Base-by-base conservation (phyloP, 2,113 vertebrate genomes). In the Corydoras maculifer region DNA sequence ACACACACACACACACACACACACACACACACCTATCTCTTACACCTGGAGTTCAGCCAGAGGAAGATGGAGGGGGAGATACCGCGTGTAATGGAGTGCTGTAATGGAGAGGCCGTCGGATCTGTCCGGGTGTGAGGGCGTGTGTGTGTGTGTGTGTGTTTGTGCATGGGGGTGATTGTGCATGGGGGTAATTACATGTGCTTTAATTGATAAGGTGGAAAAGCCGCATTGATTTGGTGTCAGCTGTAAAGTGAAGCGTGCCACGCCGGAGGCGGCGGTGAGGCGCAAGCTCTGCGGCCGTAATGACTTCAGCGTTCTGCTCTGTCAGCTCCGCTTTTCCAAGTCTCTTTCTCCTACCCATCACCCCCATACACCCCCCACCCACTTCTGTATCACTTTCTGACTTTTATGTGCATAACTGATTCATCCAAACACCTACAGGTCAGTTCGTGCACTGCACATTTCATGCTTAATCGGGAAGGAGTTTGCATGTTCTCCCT, bases 201-300 rank as follows among this genome's bases (percentile, higher is more conserved):
- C 69, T 84, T 89, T 89, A 91, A 89, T 88, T 89, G 89, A 90
- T 90, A 89, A 91, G 74, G 86, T 80, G 83, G 87, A 87, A 88
- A 89, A 88, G 80, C 84, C 25, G 82, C 84, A 89, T 89, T 88
- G 89, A 91, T 91, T 86, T 84, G 85, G 79, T 86, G 86, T 89
- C 85, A 82, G 81, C 64, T 58, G 73, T 62, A 76, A 65, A 75
- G 80, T 78, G 81, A 75, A 61, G 69, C 5, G 68, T 25, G 12
- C 29, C 48, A 48, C 57, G 55, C 57, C n/a, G 48, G 68, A 69
- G 2, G 62, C 32, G 25, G 60, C 66, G 65, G 64, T 71, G 58
- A 71, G 62, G 68, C 14, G 53, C 31, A 18, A 62, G 30, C 66
- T 53, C 74, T 62, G 58, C 12, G 73, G 72, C 84, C 78, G 80